These are phyloP conservation scores for Amiota mariae DNA, from an alignment of 2,888 invertebrate species.

Conservation along the genomic window DNA sequence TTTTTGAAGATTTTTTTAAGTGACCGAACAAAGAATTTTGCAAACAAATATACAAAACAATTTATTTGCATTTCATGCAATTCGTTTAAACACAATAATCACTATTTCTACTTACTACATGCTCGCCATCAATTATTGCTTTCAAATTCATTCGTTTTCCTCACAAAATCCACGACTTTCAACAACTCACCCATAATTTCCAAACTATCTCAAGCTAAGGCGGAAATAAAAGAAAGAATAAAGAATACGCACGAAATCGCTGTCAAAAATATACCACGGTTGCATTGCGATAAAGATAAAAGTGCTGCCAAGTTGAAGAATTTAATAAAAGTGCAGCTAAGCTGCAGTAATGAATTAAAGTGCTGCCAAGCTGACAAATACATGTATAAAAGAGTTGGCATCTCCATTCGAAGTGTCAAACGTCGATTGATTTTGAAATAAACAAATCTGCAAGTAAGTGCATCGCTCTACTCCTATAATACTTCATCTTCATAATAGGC, in stretches of 20 bases:
- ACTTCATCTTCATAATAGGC: no score
- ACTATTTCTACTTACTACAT: slow-evolving; percentile 38
- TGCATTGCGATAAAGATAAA: no score
- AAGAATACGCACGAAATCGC: not conserved
- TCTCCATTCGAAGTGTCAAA: no score
- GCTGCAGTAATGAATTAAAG: not conserved
- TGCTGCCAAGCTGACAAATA: not conserved
- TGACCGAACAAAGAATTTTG: not conserved
- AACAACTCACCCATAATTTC: slow-evolving; percentile 72
- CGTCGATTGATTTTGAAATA: no score
- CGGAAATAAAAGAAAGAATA: slow-evolving; percentile 73
- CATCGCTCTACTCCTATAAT: no score
- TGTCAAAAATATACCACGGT: not conserved
- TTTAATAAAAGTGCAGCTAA: not conserved
- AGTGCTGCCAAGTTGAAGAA: not conserved
- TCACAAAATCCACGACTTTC: slow-evolving; percentile 52
- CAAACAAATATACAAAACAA: not conserved
- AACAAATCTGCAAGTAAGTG: no score
- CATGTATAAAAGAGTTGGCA: no score
- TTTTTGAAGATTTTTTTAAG: slow-evolving; percentile 10
- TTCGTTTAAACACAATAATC: not conserved
- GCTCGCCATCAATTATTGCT: slow-evolving; percentile 38
- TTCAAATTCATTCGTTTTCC: slow-evolving; percentile 20
- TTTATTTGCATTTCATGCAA: not conserved
- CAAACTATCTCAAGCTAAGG: slow-evolving; percentile 73